These are phyloP conservation scores for Cyprinus carpio DNA, from an alignment of 2,113 vertebrate genomes.

Conservation along the genomic window DNA sequence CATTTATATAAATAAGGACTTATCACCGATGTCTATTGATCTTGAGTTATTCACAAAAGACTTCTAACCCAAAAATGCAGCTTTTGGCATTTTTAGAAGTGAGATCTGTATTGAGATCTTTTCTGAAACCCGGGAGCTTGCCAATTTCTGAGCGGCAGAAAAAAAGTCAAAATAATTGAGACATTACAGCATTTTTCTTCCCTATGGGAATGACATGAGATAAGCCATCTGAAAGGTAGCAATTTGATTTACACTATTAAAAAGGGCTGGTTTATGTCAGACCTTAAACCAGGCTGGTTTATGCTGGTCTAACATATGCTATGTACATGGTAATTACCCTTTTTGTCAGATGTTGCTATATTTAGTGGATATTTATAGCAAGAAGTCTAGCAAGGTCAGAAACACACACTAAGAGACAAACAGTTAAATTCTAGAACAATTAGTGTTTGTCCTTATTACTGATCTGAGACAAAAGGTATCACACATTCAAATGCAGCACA, in stretches of 20 bases:
- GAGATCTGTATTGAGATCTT: background rate
- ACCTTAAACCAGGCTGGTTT: background rate
- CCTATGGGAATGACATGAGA: background rate
- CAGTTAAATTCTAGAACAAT: conserved; percentile 14
- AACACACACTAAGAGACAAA: conserved; percentile 12
- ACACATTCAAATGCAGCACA: conserved; percentile 34
- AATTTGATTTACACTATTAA: background rate
- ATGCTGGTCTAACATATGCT: background rate
- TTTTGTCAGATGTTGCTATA: background rate
- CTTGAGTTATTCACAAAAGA: background rate
- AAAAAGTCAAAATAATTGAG: background rate
- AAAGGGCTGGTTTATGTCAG: background rate
- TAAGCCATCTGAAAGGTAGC: background rate
- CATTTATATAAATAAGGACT: background rate
- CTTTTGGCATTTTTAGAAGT: background rate
- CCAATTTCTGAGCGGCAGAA: background rate
- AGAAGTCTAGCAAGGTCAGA: background rate
- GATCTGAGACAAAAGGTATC: conserved; percentile 4
- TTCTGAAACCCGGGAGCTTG: background rate
- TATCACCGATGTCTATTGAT: background rate
- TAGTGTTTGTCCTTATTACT: conserved; percentile 14
- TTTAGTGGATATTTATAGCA: background rate
- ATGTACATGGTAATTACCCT: background rate
- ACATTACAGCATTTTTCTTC: background rate
- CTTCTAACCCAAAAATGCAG: background rate